phyloP scores from a whole-genome alignment of 1,140 invertebrate genomes.

The Meteorus sp. region DNA sequence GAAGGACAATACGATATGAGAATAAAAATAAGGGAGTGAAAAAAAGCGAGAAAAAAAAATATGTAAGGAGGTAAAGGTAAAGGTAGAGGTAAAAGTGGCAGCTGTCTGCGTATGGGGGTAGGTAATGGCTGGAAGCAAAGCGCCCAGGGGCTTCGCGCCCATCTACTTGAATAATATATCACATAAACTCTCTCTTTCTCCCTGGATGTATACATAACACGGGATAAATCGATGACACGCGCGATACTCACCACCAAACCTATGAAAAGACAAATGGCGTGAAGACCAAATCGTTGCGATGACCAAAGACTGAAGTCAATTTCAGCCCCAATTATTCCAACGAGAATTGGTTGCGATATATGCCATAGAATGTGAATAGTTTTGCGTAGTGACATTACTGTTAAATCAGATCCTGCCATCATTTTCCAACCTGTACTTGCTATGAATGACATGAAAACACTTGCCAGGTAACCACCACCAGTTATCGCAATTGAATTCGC shows the following conservation, averaged over 20 bases:
- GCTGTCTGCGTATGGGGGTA: slow-evolving; percentile 11
- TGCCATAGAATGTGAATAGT: slow-evolving; percentile 43
- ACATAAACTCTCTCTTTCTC: neutral
- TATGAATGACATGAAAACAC: slow-evolving; percentile 44
- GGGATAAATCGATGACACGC: slow-evolving; percentile 6
- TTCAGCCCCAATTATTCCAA: slow-evolving; percentile 50
- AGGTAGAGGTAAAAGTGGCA: too few species aligned
- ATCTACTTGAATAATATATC: neutral
- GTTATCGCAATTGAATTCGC: slow-evolving; percentile 39
- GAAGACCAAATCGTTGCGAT: slow-evolving; percentile 37
- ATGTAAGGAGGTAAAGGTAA: neutral
- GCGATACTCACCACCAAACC: slow-evolving; percentile 41
- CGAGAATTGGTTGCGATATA: slow-evolving; percentile 48
- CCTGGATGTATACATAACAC: neutral
- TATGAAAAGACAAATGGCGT: slow-evolving; percentile 37
- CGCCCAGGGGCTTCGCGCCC: neutral
- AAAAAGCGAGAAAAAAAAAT: neutral
- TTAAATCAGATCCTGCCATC: slow-evolving; percentile 38
- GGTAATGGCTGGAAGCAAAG: slow-evolving; percentile 7
- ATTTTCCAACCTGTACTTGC: slow-evolving; percentile 47
- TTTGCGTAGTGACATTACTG: slow-evolving; percentile 39
- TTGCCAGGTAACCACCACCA: slow-evolving; percentile 48
- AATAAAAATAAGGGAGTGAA: neutral
- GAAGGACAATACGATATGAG: neutral
- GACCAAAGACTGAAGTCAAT: slow-evolving; percentile 45